phyloP scores from a whole-genome alignment of 2,888 invertebrate genomes.

The Diarsia rubi region DNA sequence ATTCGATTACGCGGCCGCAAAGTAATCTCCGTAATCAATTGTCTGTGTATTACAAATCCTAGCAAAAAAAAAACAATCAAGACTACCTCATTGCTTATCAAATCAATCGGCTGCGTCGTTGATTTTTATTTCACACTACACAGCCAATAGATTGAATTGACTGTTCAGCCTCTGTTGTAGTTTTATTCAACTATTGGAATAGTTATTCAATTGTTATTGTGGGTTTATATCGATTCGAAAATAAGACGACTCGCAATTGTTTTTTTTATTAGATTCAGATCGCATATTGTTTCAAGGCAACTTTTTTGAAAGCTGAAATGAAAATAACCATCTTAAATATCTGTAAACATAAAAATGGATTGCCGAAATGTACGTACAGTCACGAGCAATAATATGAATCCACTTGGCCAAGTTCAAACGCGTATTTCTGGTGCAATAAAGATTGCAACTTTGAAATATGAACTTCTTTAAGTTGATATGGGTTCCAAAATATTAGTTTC shows the following conservation, averaged over 20 bases:
- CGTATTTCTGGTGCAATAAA: too few species aligned
- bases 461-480: too few species aligned
- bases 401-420: too few species aligned
- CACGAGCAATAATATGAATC: too few species aligned
- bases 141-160: slow-evolving; percentile 36
- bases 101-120: slow-evolving; percentile 39
- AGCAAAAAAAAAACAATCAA: slow-evolving; percentile 22
- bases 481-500: too few species aligned
- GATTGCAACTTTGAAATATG: too few species aligned
- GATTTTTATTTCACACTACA: slow-evolving; percentile 47
- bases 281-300: neutral
- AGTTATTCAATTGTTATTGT: slow-evolving; percentile 49
- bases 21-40: slow-evolving; percentile 36
- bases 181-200: slow-evolving; percentile 42
- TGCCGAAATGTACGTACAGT: too few species aligned
- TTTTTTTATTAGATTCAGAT: slow-evolving; percentile 36
- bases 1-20: slow-evolving; percentile 15
- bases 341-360: too few species aligned
- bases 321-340: too few species aligned
- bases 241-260: slow-evolving; percentile 20
- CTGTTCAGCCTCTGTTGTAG: slow-evolving; percentile 19
- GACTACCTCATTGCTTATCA: slow-evolving; percentile 35
- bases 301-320: neutral
- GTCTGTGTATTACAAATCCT: slow-evolving; percentile 1
- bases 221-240: slow-evolving; percentile 22